A percentile compares a stretch with the other conserved stretches of the same genome.
Evolutionary conservation across 1,140 invertebrate genomes (phyloP).

Genomic region (Phocides pigmalion): DNA sequence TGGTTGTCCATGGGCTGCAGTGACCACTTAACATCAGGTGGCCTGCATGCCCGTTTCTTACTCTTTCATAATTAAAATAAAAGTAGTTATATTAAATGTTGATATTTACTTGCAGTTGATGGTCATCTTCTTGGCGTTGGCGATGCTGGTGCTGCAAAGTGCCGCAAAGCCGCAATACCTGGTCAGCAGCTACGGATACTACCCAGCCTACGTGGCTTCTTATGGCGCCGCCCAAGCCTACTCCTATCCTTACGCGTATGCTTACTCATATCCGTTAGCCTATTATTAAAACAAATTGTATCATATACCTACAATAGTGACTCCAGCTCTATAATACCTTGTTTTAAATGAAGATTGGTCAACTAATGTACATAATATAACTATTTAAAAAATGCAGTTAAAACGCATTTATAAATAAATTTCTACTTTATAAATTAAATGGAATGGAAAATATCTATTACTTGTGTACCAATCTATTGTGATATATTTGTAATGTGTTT

Average conservation of each 20-base stretch:
- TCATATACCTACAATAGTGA: neutral
- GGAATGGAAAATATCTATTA: no score
- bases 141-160: conserved; percentile 53
- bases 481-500: no score
- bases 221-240: conserved; percentile 66
- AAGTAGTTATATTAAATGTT: no score
- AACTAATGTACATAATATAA: neutral
- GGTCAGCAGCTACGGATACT: conserved; percentile 69
- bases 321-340: no score
- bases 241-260: conserved; percentile 69
- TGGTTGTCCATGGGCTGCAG: no score
- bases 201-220: conserved; percentile 60
- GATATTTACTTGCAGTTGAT: conserved; percentile 46
- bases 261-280: conserved; percentile 67
- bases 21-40: no score
- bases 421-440: no score
- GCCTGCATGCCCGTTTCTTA: no score
- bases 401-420: no score
- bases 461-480: conserved; percentile 16
- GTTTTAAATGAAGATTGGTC: no score
- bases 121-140: conserved; percentile 50
- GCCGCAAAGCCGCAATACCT: conserved; percentile 68
- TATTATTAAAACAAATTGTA: conserved; percentile 40
- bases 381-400: no score
- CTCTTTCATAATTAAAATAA: no score